These are phyloP conservation scores for Galagoides demidoff DNA, from an alignment of 2,797 vertebrate species.

Conservation along the genomic window DNA sequence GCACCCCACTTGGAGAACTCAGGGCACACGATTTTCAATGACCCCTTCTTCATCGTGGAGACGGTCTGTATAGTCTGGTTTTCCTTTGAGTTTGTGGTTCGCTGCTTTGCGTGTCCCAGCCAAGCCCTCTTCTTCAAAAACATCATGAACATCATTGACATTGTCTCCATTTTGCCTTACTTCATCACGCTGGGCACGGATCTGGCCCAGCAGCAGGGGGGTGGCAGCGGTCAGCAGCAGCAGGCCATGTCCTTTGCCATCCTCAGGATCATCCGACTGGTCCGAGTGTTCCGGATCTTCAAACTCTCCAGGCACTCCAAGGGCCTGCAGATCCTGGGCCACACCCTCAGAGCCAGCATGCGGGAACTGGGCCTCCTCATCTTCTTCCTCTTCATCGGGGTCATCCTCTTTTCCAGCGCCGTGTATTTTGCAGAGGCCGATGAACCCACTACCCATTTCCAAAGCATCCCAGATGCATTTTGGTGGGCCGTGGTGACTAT, in stretches of 20 bases:
- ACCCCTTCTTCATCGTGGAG: constrained; percentile 99
- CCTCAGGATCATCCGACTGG: constrained; percentile 97
- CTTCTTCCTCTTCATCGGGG: constrained; percentile 99
- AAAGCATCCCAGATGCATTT: constrained; percentile 99
- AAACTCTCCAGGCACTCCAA: constrained; percentile 99
- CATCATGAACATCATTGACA: constrained; percentile 99
- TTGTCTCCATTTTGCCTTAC: constrained; percentile 99
- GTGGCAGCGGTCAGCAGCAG: constrained; percentile 90
- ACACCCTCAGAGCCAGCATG: constrained; percentile 98
- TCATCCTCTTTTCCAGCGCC: constrained; percentile 99
- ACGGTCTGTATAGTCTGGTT: constrained; percentile 99
- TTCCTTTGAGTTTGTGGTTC: constrained; percentile 98
- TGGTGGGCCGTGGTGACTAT: constrained; percentile 99
- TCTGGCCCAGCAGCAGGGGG: constrained; percentile 93
- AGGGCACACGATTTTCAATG: constrained; percentile 96
- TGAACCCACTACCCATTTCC: constrained; percentile 97
- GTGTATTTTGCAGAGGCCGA: constrained; percentile 99
- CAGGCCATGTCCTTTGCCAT: constrained; percentile 99
- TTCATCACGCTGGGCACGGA: constrained; percentile 99
- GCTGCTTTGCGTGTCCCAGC: constrained; percentile 98
- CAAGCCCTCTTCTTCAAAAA: constrained; percentile 97
- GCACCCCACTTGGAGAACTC: constrained; percentile 81
- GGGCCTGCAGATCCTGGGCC: constrained; percentile 98
- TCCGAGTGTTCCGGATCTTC: constrained; percentile 98
- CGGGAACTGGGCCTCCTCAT: constrained; percentile 98